phyloP scores from a whole-genome alignment of 2,888 invertebrate species.

The Platypus cylindrus region DNA sequence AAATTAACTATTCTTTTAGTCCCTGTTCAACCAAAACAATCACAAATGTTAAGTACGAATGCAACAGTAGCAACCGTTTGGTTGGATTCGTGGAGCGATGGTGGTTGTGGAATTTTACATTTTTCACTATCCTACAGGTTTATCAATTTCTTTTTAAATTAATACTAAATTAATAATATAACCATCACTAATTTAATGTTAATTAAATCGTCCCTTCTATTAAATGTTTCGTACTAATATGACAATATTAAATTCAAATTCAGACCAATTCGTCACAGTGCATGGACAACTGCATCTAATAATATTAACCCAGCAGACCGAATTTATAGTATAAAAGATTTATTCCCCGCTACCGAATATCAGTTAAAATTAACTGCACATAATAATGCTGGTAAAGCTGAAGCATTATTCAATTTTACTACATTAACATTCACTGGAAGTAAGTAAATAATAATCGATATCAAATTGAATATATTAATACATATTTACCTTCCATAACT shows the following conservation, averaged over 20 bases:
- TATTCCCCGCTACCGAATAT: constrained; percentile 64
- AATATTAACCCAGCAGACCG: constrained; percentile 72
- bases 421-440: constrained; percentile 67
- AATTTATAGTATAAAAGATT: constrained; percentile 65
- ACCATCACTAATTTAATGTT: background rate
- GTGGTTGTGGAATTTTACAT: constrained; percentile 76
- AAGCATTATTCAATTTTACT: constrained; percentile 73
- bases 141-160: too few relatives aligned
- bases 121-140: constrained; percentile 71
- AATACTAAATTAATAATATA: background rate
- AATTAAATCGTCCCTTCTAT: too few relatives aligned
- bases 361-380: constrained; percentile 65
- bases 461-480: too few relatives aligned
- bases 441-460: constrained; percentile 33
- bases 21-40: constrained; percentile 66
- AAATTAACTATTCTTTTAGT: constrained; percentile 36
- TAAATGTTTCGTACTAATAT: too few relatives aligned
- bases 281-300: constrained; percentile 70
- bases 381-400: constrained; percentile 77
- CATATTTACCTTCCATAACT: too few relatives aligned
- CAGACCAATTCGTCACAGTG: constrained; percentile 18
- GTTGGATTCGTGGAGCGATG: constrained; percentile 80
- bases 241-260: too few relatives aligned
- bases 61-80: constrained; percentile 77
- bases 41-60: constrained; percentile 71